Conservation (phyloP, 2,888 invertebrate genomes). For the Tanypteryx hageni region DNA sequence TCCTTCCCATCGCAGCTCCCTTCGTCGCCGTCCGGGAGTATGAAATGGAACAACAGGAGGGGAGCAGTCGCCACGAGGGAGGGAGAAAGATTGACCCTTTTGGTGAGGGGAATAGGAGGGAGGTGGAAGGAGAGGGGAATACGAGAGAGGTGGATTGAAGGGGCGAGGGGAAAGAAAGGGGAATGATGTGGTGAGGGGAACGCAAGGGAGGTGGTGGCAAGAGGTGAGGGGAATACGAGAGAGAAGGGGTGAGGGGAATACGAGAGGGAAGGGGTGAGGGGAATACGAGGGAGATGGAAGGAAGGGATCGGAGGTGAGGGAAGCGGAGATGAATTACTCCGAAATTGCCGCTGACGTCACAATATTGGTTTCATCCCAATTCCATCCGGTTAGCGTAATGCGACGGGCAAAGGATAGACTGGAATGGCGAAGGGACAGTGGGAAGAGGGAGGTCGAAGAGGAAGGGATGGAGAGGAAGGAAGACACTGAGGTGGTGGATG, state of each 20-base stretch:
- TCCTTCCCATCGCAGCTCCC: no score
- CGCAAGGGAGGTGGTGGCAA: neutral
- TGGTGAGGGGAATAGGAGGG: no score
- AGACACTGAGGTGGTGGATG: no score
- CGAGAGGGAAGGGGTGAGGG: neutral
- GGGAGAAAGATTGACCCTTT: no score
- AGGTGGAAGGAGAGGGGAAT: no score
- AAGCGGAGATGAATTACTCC: conserved; percentile 28
- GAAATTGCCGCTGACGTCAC: conserved; percentile 53
- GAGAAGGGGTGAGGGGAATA: neutral
- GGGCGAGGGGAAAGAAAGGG: no score
- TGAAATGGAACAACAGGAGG: no score
- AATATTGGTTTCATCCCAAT: conserved; percentile 56
- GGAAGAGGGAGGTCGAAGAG: neutral
- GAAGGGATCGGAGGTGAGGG: neutral
- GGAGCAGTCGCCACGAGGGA: no score
- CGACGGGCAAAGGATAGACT: neutral
- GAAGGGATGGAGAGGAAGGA: neutral
- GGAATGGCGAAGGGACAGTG: neutral
- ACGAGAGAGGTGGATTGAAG: no score
- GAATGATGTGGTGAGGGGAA: no score
- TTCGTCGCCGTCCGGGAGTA: no score
- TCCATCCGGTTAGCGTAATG: conserved; percentile 12
- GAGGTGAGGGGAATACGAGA: neutral
- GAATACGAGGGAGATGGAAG: neutral